A percentile compares a stretch with the other conserved stretches of the same genome.
phyloP scores from a whole-genome alignment of 2,888 invertebrate species.

The Brachypalpus laphriformis region DNA sequence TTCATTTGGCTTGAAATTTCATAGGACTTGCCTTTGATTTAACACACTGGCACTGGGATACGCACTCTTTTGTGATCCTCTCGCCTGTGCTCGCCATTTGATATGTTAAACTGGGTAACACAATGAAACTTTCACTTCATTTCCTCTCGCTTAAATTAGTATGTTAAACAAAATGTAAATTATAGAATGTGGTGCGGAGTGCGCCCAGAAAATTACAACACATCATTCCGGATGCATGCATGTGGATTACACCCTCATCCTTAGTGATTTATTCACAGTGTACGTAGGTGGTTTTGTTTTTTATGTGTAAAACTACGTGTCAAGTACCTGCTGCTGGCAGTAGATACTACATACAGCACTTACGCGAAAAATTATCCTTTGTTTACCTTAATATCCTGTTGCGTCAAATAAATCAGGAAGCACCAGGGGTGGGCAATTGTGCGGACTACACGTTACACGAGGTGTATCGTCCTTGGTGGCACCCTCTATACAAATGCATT shows the following conservation, averaged over 20 bases:
- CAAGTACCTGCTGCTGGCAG: neutral
- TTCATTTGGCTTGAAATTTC: constrained; percentile 17
- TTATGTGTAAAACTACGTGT: constrained; percentile 19
- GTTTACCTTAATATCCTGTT: constrained; percentile 81
- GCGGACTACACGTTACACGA: constrained; percentile 82
- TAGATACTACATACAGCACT: constrained; percentile 12
- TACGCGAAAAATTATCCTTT: constrained; percentile 44
- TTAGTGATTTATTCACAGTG: constrained; percentile 29
- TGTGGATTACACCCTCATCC: neutral
- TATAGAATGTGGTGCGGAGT: constrained; percentile 27
- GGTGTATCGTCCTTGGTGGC: constrained; percentile 82
- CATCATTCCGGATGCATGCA: constrained; percentile 42
- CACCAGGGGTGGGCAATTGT: constrained; percentile 82
- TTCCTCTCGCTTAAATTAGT: constrained; percentile 14
- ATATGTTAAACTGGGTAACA: neutral
- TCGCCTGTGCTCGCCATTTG: neutral
- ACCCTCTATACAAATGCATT: constrained; percentile 87
- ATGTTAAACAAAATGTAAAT: constrained; percentile 38
- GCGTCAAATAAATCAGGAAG: constrained; percentile 82
- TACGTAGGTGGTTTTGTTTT: neutral
- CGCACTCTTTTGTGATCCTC: neutral
- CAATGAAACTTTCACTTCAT: constrained; percentile 12
- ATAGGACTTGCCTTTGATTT: constrained; percentile 42
- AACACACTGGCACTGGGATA: neutral
- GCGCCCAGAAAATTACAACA: constrained; percentile 46